Base-by-base conservation (phyloP, 1,140 invertebrate genomes). In the Nylanderia fulva region DNA sequence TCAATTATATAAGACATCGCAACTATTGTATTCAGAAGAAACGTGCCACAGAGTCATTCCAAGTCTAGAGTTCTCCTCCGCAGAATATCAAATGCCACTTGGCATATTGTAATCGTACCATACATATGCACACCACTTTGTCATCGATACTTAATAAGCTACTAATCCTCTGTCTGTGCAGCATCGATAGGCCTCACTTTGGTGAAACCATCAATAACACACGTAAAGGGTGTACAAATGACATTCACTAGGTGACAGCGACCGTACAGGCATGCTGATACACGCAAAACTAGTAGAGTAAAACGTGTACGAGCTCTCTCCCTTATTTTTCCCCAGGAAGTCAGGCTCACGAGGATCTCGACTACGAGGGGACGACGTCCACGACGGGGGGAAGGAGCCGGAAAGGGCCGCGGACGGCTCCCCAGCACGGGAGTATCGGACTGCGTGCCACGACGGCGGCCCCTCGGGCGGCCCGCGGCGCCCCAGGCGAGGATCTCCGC, bases 401-500 rank as follows among this genome's bases (percentile, higher is more conserved):
- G 24, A 33, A 13, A 7, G 29, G 2, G 21, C 6, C 36, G 8
- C 15, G n/a, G 77, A 39, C 48, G 61, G 18, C n/a, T 18, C 8
- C 45, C n/a, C 61, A 61, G 63, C 61, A n/a, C 18, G 29, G 45
- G 13, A 9, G n/a, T 21, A 8, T 56, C 64, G 64, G 66, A 24
- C 77, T 71, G 48, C 54, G 66, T 82, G 77, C 77, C 66, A 82
- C 77, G 52, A 60, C 64, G 52, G 58, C 64, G 68, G 71, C 58
- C 77, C 66, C 85, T 77, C 86, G 85, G n/a, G 74, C 86, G 72
- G 79, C 66, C 77, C 85, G 85, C 88, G 87, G 83, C 72, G 69
- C 87, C 83, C 87, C 90, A 92, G 91, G 58, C 87, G 86, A 89
- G 87, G 88, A 90, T 90, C 90, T 86, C 87, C 77, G 90, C 90